phyloP scores from a whole-genome alignment of 2,888 invertebrate genomes.

The Thera obeliscata region DNA sequence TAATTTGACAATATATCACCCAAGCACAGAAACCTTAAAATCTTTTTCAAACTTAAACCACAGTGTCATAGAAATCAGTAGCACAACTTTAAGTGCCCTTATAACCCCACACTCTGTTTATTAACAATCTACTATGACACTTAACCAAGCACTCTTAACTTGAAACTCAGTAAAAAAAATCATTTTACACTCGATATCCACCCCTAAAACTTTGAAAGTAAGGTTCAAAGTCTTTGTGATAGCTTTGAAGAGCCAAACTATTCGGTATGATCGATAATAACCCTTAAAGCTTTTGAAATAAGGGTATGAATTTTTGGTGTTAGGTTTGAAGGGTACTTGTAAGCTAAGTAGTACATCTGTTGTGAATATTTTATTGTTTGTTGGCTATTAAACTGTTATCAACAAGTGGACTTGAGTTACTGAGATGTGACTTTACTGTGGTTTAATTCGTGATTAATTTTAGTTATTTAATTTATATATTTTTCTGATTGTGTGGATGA shows the following conservation, averaged over 20 bases:
- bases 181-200: neutral
- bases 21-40: neutral
- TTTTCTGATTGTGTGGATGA: too few species aligned
- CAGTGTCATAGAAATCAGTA: conserved; percentile 5
- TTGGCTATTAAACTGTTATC: conserved; percentile 7
- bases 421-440: neutral
- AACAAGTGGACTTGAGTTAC: conserved; percentile 1
- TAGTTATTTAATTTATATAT: too few species aligned
- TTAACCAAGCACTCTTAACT: conserved; percentile 19
- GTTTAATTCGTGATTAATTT: neutral
- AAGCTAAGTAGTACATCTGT: conserved; percentile 9
- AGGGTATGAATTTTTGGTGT: neutral
- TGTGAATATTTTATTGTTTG: conserved; percentile 10
- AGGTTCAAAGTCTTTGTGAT: neutral
- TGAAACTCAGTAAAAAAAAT: conserved; percentile 13
- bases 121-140: conserved; percentile 17
- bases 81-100: conserved; percentile 5
- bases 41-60: neutral
- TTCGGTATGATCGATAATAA: neutral
- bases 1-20: too few species aligned
- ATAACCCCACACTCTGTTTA: conserved; percentile 10
- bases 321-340: neutral
- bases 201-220: neutral
- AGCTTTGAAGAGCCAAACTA: too few species aligned
- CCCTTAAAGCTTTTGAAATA: neutral